Evolutionary conservation across 1,140 invertebrate species (phyloP), one percentile per base, ranked within the genome.

Genomic region (Cylas formicarius): DNA sequence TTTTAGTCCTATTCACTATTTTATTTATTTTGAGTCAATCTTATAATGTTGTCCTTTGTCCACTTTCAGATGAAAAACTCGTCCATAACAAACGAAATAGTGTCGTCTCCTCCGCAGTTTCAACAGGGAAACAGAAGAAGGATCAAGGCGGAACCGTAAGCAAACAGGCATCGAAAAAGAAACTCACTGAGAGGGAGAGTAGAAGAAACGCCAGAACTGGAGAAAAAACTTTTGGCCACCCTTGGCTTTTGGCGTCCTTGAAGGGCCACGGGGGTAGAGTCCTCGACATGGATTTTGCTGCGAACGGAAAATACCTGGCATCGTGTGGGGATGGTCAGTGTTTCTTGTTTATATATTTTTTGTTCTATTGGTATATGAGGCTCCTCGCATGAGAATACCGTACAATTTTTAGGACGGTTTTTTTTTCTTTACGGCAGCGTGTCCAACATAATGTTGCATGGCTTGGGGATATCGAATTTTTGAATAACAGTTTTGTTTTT

Each of bases 231-330:
- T 41, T 41, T 40, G 42, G 16, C n/a, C 84, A 90, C 62, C 75
- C 78, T 2, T 91, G 84, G 85, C 69, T 89, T 33, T 61, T 82
- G 1, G 76, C 79, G 18, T 77, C 81, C 9, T 67, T 92, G 23
- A 91, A 90, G 63, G 86, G 85, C 9, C 88, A 92, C 57, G 81
- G 78, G 2, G 78, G 75, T 0, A 65, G 67, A 0, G 77, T 92
- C 14, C 63, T 82, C 0, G 77, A 84, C 35, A 74, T 90, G 58
- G 80, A 84, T 60, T 85, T 89, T 58, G 86, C 86, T 32, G 72
- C 75, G 7, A 89, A 89, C 67, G 85, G 82, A 33, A 91, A 90
- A 70, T 89, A 80, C 57, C 69, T 92, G 45, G 82, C 82, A 28
- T 81, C 84, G 31, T 84, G 82, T 62, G 81, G 79, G 48, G 81